phyloP scores from a whole-genome alignment of 1,140 invertebrate genomes.

The Laupala kohalensis region DNA sequence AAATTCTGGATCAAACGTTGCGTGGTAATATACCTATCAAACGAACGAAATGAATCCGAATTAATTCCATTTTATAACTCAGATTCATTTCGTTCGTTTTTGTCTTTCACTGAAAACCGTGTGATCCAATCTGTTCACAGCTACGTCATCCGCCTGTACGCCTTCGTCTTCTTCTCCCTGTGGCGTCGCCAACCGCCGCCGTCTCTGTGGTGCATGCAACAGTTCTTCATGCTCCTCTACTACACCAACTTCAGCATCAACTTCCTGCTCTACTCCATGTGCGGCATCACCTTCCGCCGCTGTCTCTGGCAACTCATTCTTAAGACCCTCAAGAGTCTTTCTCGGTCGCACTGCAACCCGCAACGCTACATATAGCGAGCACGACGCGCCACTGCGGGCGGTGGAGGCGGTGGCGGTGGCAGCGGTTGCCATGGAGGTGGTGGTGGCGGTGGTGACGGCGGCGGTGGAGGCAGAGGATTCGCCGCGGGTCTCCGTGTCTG shows the following conservation, averaged over 20 bases:
- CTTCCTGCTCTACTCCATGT: slow-evolving; percentile 41
- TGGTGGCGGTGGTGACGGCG: neutral
- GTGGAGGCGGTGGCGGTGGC: no score
- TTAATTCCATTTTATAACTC: no score
- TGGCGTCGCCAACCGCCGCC: slow-evolving; percentile 27
- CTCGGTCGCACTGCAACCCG: slow-evolving; percentile 28
- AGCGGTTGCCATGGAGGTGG: no score
- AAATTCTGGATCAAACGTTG: no score
- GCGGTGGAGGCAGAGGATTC: neutral
- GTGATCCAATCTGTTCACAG: slow-evolving; percentile 29
- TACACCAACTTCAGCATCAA: slow-evolving; percentile 47
- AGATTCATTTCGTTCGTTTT: no score
- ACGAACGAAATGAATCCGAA: no score
- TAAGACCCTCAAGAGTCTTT: slow-evolving; percentile 29
- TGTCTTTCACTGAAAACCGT: no score
- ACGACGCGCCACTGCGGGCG: neutral
- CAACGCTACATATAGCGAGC: slow-evolving; percentile 25
- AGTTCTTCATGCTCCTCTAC: slow-evolving; percentile 42
- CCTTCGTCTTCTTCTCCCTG: slow-evolving; percentile 34
- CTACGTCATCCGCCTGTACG: slow-evolving; percentile 39
- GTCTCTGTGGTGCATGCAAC: slow-evolving; percentile 38
- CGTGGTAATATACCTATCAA: no score
- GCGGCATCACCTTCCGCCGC: slow-evolving; percentile 38
- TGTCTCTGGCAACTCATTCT: slow-evolving; percentile 36
- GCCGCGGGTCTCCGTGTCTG: neutral